A percentile compares a stretch with the other conserved stretches of the same genome.
Evolutionary conservation across 2,888 invertebrate species (phyloP).

Genomic region (Epinotia bilunana): DNA sequence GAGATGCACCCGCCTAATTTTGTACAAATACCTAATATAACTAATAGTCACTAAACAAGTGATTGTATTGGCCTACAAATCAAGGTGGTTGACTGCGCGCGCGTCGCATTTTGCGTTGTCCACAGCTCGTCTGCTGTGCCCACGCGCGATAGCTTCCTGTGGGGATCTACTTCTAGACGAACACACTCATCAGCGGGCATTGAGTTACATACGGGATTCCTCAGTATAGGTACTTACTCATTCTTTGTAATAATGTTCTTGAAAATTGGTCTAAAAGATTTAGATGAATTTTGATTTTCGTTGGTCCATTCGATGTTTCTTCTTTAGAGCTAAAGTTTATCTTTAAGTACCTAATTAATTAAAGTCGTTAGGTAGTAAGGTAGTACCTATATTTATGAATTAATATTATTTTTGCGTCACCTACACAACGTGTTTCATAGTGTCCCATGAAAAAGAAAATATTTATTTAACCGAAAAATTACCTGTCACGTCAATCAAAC

Average conservation of each 20-base stretch:
- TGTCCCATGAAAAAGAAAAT: too few relatives aligned
- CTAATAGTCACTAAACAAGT: neutral
- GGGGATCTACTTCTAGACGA: slow-evolving; percentile 27
- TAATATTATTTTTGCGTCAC: too few relatives aligned
- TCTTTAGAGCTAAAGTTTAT: too few relatives aligned
- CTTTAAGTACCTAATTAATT: too few relatives aligned
- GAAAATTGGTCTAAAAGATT: neutral
- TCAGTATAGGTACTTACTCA: neutral
- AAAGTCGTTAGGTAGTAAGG: too few relatives aligned
- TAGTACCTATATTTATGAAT: too few relatives aligned
- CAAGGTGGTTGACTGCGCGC: slow-evolving; percentile 26
- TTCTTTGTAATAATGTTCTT: neutral
- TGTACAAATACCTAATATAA: too few relatives aligned
- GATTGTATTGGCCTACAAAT: slow-evolving; percentile 6
- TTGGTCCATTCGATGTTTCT: too few relatives aligned
- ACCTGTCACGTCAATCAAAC: too few relatives aligned
- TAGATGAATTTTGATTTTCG: neutral
- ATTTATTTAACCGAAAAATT: too few relatives aligned
- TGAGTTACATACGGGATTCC: slow-evolving; percentile 9
- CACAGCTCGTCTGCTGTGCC: slow-evolving; percentile 20
- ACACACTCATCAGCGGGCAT: slow-evolving; percentile 11
- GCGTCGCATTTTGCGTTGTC: slow-evolving; percentile 22
- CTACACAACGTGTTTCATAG: too few relatives aligned
- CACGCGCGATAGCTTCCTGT: slow-evolving; percentile 32
- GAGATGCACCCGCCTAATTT: too few relatives aligned